Base-by-base conservation (phyloP, 2,888 invertebrate species). In the Cyrtodaria siliqua region DNA sequence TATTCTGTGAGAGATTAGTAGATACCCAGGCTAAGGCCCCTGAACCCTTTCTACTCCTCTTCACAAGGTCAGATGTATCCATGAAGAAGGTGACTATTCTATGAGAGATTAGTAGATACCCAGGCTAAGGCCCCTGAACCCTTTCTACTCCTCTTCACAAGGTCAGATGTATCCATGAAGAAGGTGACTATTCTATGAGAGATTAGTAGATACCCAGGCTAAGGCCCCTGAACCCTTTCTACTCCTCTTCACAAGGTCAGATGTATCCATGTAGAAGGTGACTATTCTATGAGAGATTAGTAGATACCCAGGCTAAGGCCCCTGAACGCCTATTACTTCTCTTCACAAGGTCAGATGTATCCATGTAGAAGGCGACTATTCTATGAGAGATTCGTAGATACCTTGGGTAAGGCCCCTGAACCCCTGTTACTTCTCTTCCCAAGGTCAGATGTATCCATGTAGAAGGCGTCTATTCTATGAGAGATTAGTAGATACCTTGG, bases 211-310 rank as follows among this genome's bases (percentile, higher is more conserved):
- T n/a, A 96, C 97, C 92, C 93, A 99, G 29, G 95, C 96, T 1
- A 95, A 95, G 90, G 97, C 98, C 0, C 94, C 97, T 0, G 97
- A 99, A 88, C 97, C 98, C 0, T 99, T 99, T 0, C 95, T 96
- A 0, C 95, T 95, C 76, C 92, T 96, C 26, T 95, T 96, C 1
- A 96, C 97, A 0, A 94, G 96, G 42, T 96, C 96, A 90, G 96
- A 98, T 0, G 95, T 96, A 14, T 94, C 92, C 62, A 88, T 94
- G 38, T 89, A 94, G 20, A 94, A 94, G 92, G 94, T 94, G 84
- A 63, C n/a, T n/a, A n/a, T n/a, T n/a, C n/a, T n/a, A n/a, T n/a
- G n/a, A n/a, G n/a, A n/a, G n/a, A n/a, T n/a, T n/a, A n/a, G n/a
- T n/a, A n/a, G n/a, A n/a, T n/a, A n/a, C n/a, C n/a, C n/a, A n/a